phyloP scores from a whole-genome alignment of 2,888 invertebrate genomes.

The Epirrita christyi region DNA sequence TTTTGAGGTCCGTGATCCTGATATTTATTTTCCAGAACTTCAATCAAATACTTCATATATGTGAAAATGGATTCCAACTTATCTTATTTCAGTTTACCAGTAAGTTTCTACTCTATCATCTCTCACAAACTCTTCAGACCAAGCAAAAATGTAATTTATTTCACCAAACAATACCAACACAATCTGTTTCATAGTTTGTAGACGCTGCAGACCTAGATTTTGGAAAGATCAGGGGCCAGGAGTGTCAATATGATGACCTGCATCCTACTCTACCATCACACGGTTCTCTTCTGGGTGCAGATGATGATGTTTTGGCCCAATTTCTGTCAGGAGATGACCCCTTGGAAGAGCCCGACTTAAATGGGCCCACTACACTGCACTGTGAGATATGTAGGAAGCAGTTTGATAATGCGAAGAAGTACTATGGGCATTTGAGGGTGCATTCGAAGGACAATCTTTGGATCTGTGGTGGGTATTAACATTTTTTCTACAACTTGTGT shows the following conservation, averaged over 20 bases:
- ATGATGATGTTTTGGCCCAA: slow-evolving; percentile 75
- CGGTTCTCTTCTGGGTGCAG: slow-evolving; percentile 58
- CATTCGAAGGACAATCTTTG: slow-evolving; percentile 77
- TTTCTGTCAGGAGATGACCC: slow-evolving; percentile 72
- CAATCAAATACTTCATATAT: neutral
- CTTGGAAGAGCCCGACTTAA: slow-evolving; percentile 73
- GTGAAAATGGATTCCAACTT: slow-evolving; percentile 65
- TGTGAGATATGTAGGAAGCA: slow-evolving; percentile 77
- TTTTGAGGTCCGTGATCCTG: no score
- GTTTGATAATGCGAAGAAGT: slow-evolving; percentile 78
- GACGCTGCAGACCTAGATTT: slow-evolving; percentile 65
- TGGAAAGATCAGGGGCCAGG: slow-evolving; percentile 51
- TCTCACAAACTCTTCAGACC: neutral
- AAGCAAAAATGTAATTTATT: neutral
- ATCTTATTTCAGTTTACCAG: slow-evolving; percentile 72
- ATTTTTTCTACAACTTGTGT: neutral
- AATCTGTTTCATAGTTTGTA: slow-evolving; percentile 57
- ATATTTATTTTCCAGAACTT: no score
- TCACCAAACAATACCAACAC: neutral
- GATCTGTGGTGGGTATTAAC: slow-evolving; percentile 67
- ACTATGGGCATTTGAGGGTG: slow-evolving; percentile 76
- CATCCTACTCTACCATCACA: slow-evolving; percentile 57
- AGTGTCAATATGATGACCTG: slow-evolving; percentile 61
- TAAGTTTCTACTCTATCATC: slow-evolving; percentile 48
- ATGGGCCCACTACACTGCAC: slow-evolving; percentile 72